A percentile compares a stretch with the other conserved stretches of the same genome.
phyloP scores from a whole-genome alignment of 2,113 vertebrate species.

The Pteruthius melanotis region DNA sequence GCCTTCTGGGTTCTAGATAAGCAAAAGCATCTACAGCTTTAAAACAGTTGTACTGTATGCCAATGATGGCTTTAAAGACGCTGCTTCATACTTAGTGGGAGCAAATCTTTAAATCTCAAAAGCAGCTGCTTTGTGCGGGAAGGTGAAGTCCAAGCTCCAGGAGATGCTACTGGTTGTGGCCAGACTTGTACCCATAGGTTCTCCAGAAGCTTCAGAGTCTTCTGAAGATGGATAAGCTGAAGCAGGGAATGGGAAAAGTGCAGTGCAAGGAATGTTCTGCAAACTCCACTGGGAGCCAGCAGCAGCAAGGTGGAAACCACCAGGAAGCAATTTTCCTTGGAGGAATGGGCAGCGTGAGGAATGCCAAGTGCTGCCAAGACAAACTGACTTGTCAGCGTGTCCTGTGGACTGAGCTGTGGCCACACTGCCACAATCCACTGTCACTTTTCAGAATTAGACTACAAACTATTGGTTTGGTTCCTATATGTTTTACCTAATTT shows the following conservation, averaged over 20 bases:
- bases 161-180: not conserved
- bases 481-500: not conserved
- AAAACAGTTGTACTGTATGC: not conserved
- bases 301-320: not conserved
- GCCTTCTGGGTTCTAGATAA: not conserved
- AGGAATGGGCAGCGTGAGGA: slow-evolving; percentile 7
- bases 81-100: not conserved
- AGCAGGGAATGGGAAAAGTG: not conserved
- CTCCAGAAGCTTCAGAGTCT: not conserved
- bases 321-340: not conserved
- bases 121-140: not conserved
- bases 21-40: not conserved
- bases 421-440: not conserved
- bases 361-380: slow-evolving; percentile 63
- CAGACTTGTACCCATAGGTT: not conserved
- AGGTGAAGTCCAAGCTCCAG: not conserved
- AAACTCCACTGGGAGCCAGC: not conserved
- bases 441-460: not conserved
- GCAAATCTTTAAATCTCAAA: not conserved
- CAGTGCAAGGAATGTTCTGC: not conserved
- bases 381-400: slow-evolving; percentile 59
- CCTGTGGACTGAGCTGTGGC: not conserved
- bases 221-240: not conserved
- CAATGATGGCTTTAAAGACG: not conserved
- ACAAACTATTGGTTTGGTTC: not conserved